Evolutionary conservation across 2,113 vertebrate species (phyloP).

Genomic region (Phoxinus phoxinus): DNA sequence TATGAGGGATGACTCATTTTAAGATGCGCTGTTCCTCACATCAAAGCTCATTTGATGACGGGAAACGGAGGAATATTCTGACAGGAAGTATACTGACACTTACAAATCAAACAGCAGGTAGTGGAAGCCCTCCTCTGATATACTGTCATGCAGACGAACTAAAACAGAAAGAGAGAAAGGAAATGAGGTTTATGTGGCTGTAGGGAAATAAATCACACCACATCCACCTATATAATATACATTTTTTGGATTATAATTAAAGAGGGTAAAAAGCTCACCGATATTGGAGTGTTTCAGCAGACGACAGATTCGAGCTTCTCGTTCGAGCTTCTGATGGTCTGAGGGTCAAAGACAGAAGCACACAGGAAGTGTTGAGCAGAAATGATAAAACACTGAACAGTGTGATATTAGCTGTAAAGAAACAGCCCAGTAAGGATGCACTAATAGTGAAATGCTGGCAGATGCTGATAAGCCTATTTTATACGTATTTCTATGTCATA

Average conservation of each 20-base stretch:
- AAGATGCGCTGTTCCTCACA: neutral
- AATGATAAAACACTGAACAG: neutral
- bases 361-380: neutral
- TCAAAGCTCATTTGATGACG: neutral
- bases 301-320: constrained; percentile 61
- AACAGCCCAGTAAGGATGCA: neutral
- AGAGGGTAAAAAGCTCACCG: constrained; percentile 40
- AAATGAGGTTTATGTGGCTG: neutral
- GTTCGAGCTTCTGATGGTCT: constrained; percentile 62
- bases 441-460: neutral
- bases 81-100: constrained; percentile 38
- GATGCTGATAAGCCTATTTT: neutral
- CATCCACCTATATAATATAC: neutral
- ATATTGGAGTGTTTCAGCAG: constrained; percentile 59
- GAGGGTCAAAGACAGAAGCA: neutral
- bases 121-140: constrained; percentile 61
- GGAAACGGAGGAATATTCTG: constrained; percentile 9
- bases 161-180: neutral
- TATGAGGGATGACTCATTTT: neutral
- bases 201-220: constrained; percentile 5
- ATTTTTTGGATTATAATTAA: neutral
- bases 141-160: constrained; percentile 63
- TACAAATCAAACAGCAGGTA: constrained; percentile 59
- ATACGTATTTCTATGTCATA: neutral
- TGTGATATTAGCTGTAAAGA: neutral